Evolutionary conservation across 1,140 invertebrate genomes (phyloP).

Genomic region (Zaprionus ornatus): DNA sequence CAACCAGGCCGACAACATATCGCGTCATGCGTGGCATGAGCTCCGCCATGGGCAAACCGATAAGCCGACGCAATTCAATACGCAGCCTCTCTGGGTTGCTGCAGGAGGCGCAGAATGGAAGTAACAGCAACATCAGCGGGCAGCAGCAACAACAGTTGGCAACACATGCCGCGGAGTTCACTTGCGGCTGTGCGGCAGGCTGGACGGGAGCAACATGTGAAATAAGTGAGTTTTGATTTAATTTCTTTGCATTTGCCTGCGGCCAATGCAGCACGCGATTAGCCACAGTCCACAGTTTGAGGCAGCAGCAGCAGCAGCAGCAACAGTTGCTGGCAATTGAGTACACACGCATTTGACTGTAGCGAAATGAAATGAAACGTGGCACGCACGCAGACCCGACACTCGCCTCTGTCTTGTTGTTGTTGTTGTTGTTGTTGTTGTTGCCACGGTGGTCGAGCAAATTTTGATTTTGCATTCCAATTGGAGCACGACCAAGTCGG

Average conservation of each 20-base stretch:
- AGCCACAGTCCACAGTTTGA: conserved; percentile 56
- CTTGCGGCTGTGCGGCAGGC: conserved; percentile 93
- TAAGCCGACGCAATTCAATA: conserved; percentile 74
- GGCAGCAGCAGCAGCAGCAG: background rate
- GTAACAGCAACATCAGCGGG: conserved; percentile 30
- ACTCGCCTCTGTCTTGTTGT: background rate
- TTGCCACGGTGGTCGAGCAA: conserved; percentile 64
- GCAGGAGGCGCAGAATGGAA: conserved; percentile 46
- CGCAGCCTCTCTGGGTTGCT: conserved; percentile 61
- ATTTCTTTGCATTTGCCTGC: conserved; percentile 56
- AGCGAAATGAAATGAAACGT: conserved; percentile 82
- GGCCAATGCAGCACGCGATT: conserved; percentile 71
- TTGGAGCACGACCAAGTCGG: conserved; percentile 71
- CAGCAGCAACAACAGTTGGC: conserved; percentile 44
- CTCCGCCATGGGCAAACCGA: conserved; percentile 84
- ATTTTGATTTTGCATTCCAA: conserved; percentile 78
- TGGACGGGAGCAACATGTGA: conserved; percentile 93
- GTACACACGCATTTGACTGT: conserved; percentile 78
- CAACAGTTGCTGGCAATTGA: conserved; percentile 60
- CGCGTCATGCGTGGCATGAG: conserved; percentile 84
- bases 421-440: conserved; percentile 39
- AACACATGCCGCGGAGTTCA: conserved; percentile 85
- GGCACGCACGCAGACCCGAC: conserved; percentile 60
- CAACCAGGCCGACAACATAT: conserved; percentile 67
- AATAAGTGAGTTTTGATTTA: conserved; percentile 86